Base-by-base conservation (phyloP, 1,140 invertebrate genomes). In the Planococcus citri region DNA sequence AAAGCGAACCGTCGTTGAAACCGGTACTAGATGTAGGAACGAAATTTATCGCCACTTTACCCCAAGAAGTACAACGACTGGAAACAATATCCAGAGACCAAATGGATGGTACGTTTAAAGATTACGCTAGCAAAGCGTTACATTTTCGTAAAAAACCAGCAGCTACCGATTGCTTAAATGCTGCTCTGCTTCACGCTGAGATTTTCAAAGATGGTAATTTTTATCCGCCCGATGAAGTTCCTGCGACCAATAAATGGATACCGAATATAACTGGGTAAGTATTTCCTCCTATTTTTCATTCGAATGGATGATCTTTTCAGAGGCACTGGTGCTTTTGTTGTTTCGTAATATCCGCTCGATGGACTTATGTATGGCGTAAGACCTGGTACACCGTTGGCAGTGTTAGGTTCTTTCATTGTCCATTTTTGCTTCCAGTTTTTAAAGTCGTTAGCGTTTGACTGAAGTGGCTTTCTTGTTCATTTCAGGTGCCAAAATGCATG, bases 401-500 rank as follows among this genome's bases (percentile, higher is more conserved):
- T n/a, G n/a, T n/a, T n/a, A n/a, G n/a, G n/a, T n/a, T n/a, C n/a
- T n/a, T n/a, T n/a, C n/a, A n/a, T n/a, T n/a, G n/a, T n/a, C n/a
- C n/a, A n/a, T n/a, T n/a, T n/a, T n/a, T n/a, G n/a, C n/a, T n/a
- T n/a, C n/a, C n/a, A n/a, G n/a, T n/a, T n/a, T n/a, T n/a, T n/a
- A n/a, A n/a, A n/a, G n/a, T n/a, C n/a, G n/a, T n/a, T n/a, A n/a
- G n/a, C n/a, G n/a, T n/a, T n/a, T n/a, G n/a, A n/a, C n/a, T n/a
- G n/a, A n/a, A n/a, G n/a, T n/a, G n/a, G n/a, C n/a, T n/a, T n/a
- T n/a, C n/a, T n/a, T n/a, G n/a, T n/a, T n/a, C 6, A 8, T 37
- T 37, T 37, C 33, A 37, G 33, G 33, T 37, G 6, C 14, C 33
- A 6, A 37, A 83, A 73, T 91, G 89, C 74, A 88, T 87, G 82